phyloP scores from a whole-genome alignment of 1,140 invertebrate genomes.

The Heliconius himera region DNA sequence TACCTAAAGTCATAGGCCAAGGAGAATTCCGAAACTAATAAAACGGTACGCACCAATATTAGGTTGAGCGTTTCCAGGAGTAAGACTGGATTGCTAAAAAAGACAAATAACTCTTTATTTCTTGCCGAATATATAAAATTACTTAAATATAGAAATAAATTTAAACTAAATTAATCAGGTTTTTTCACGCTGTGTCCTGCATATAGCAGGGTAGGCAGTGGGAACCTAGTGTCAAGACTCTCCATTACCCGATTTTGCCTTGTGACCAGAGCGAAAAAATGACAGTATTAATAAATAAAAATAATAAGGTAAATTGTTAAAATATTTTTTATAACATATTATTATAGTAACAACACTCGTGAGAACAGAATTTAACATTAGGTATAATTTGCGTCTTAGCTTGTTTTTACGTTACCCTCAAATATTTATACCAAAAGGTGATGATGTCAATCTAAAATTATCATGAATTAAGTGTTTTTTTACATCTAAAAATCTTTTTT shows the following conservation, averaged over 20 bases:
- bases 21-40: constrained; percentile 48
- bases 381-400: background rate
- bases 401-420: background rate
- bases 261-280: too few species aligned
- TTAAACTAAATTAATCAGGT: too few species aligned
- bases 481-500: too few species aligned
- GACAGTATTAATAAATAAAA: too few species aligned
- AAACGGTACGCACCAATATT: constrained; percentile 32
- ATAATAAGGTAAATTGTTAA: background rate
- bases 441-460: too few species aligned
- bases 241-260: too few species aligned
- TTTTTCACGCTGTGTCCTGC: too few species aligned
- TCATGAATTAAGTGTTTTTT: too few species aligned
- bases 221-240: too few species aligned
- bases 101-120: constrained; percentile 2
- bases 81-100: constrained; percentile 20
- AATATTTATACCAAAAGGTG: too few species aligned
- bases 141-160: background rate
- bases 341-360: background rate
- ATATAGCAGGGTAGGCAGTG: too few species aligned
- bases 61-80: constrained; percentile 14
- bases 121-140: background rate
- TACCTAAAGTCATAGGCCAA: constrained; percentile 51
- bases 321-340: background rate
- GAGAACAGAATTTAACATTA: background rate